Evolutionary conservation across 2,888 invertebrate genomes (phyloP), one percentile per base, ranked within the genome.

Genomic region (Lepeophtheirus nordmannii): DNA sequence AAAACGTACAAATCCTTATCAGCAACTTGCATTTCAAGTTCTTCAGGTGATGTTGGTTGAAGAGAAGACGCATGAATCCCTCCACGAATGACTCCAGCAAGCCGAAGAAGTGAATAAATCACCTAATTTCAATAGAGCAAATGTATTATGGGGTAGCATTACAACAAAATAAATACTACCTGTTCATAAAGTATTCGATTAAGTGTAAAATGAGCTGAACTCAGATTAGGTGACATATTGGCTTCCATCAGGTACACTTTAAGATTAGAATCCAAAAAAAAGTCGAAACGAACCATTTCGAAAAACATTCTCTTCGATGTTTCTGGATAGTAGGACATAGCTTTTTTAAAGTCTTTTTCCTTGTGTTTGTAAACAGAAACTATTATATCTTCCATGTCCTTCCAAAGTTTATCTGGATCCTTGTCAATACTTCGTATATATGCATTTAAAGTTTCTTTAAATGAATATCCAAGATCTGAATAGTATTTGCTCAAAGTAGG

Each of bases 181-280:
- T 30, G 30, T 72, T 94, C 90, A 73, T 96, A 97, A 0, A 97
- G 76, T 38, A 89, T 75, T 56, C 73, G 72, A 76, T 97, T 97
- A 0, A 84, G 86, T n/a, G 86, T 84, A 74, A 85, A 96, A 76
- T 96, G 93, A 0, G 86, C 86, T 0, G 94, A 91, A 0, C 91
- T 91, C 67, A 97, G 80, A 79, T 97, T 97, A 0, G 97, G 97
- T 14, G 93, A 93, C 97, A 97, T 96, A 73, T 97, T 97, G 0
- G 91, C 94, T 78, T 97, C 97, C 82, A 97, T 85, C 9, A 93
- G 78, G 72, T 83, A 87, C 0, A 94, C 87, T 62, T 85, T 86
- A 0, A 96, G 75, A 65, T 90, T 78, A 70, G 89, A 86, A 74
- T 96, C 92, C 1, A 96, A 78, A 0, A 92, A 85, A 73, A 97